Base-by-base conservation (phyloP, 2,113 vertebrate genomes). In the Pavo muticus region DNA sequence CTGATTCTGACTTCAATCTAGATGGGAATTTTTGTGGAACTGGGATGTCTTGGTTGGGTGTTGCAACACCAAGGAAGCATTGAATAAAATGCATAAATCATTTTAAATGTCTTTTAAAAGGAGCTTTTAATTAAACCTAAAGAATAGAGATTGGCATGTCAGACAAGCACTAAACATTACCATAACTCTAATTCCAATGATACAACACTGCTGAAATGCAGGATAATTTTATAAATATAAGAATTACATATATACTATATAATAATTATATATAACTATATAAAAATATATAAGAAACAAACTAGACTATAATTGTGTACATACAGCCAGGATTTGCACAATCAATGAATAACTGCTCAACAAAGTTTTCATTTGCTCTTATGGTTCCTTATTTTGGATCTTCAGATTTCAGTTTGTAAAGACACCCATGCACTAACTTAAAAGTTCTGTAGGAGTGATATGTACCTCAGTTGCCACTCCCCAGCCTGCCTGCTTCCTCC, bases 401-500 rank as follows among this genome's bases (percentile, higher is more conserved):
- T 85, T 83, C 1, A 2, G 4, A 25, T 88, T 84, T 72, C 40
- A 77, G 21, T 35, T 3, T 39, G 14, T 11, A 24, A 6, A 70
- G 30, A 48, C 6, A 64, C 4, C 47, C 30, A 13, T 1, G 1
- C 6, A 27, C 7, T 50, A 42, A 63, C 44, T 47, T 44, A 1
- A 30, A 79, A 72, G 15, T 4, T 56, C 42, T 50, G 61, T 77
- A 81, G 39, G 17, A 84, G 23, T 27, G 81, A 47, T 10, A 4
- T 0, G 4, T 12, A 14, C 7, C 4, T 84, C 32, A n/a, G 13
- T 6, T 39, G 18, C 5, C 7, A 1, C 40, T 84, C 40, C 17
- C 32, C 15, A 42, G 14, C 18, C 10, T 29, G 6, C 6, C 9
- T 87, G 18, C 19, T 69, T 14, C 35, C 21, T 82, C 23, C 40